These are phyloP conservation scores for Luidia sarsii DNA, from an alignment of 53 echinoderm and acorn worm species.

Conservation along the genomic window DNA sequence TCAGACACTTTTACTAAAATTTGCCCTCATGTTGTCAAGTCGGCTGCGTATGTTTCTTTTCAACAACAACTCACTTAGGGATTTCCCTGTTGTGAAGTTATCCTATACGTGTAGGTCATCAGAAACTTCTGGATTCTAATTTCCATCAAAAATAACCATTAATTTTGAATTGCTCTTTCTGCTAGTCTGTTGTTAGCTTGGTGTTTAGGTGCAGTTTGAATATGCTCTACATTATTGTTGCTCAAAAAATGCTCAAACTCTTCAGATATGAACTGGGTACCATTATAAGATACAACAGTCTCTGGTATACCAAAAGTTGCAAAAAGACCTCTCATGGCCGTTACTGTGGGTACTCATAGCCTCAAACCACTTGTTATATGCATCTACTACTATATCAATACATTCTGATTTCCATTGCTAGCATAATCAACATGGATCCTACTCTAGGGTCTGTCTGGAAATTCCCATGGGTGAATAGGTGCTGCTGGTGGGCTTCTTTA, in stretches of 20 bases:
- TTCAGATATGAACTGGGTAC: slow-evolving; percentile 63
- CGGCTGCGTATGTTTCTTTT: too few species aligned
- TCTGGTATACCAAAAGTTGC: slow-evolving; percentile 64
- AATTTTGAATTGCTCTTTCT: slow-evolving; percentile 57
- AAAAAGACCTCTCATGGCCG: slow-evolving; percentile 51
- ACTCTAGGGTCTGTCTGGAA: slow-evolving; percentile 36
- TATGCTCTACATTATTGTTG: slow-evolving; percentile 55
- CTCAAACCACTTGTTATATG: slow-evolving; percentile 43
- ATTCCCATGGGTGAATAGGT: slow-evolving; percentile 51
- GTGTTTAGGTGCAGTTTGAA: slow-evolving; percentile 73
- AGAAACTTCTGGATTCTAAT: too few species aligned
- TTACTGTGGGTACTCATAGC: slow-evolving; percentile 36
- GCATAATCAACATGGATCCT: slow-evolving; percentile 42
- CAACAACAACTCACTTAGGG: too few species aligned
- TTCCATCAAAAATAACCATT: too few species aligned
- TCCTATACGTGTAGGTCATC: too few species aligned
- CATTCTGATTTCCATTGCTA: slow-evolving; percentile 22
- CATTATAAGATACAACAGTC: slow-evolving; percentile 64
- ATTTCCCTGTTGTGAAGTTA: too few species aligned
- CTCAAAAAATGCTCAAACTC: slow-evolving; percentile 50
- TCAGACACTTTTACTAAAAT: too few species aligned
- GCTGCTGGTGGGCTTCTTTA: slow-evolving; percentile 49
- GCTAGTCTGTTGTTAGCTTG: slow-evolving; percentile 59
- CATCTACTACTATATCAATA: slow-evolving; percentile 40
- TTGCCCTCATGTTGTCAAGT: too few species aligned